Evolutionary conservation across 2,888 invertebrate species (phyloP).

Genomic region (Poecilus cupreus): DNA sequence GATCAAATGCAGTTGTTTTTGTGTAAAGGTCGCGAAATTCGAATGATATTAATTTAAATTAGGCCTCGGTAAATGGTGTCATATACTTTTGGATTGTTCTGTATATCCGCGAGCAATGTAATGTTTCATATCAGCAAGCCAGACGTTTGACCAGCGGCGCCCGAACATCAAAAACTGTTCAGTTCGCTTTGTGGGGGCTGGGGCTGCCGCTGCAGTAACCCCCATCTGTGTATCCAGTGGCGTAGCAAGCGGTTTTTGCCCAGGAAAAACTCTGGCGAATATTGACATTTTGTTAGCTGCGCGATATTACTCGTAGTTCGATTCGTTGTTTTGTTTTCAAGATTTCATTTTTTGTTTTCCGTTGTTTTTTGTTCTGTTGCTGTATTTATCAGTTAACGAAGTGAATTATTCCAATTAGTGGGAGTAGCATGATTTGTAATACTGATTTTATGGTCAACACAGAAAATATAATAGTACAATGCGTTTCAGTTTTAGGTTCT

Average conservation of each 20-base stretch:
- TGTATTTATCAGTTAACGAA: neutral
- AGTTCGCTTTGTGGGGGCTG: neutral
- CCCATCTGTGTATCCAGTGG: too few species aligned
- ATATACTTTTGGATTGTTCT: neutral
- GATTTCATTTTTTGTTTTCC: neutral
- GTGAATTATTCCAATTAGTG: neutral
- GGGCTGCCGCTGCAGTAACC: neutral
- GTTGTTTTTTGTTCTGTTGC: neutral
- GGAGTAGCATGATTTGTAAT: neutral
- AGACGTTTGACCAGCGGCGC: neutral
- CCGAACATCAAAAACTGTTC: constrained; percentile 3
- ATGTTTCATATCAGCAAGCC: neutral
- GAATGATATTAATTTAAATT: too few species aligned
- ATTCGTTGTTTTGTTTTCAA: neutral
- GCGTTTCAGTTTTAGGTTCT: too few species aligned
- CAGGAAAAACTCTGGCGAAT: neutral
- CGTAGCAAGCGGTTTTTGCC: neutral
- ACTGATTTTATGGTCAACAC: too few species aligned
- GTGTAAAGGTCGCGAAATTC: too few species aligned
- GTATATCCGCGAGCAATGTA: neutral
- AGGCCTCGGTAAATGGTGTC: neutral
- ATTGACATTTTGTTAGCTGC: constrained; percentile 30
- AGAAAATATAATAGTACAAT: too few species aligned
- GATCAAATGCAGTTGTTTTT: too few species aligned
- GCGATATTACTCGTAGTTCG: neutral